Conservation (phyloP, 2,888 invertebrate genomes). For the Calliphora vomitoria region DNA sequence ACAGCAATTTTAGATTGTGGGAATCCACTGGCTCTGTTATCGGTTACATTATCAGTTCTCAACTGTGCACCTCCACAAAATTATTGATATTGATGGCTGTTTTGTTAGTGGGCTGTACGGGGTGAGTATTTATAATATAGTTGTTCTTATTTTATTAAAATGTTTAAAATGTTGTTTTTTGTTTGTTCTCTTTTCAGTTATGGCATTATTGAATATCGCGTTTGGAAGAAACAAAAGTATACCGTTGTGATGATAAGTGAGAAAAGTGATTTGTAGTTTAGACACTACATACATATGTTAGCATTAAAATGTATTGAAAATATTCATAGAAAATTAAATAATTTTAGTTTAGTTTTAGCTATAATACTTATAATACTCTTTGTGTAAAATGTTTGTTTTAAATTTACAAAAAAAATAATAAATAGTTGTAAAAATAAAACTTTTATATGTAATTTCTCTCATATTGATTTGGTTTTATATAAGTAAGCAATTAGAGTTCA, state of each 20-base stretch:
- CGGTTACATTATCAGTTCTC: slow-evolving; percentile 92
- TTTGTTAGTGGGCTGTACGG: slow-evolving; percentile 89
- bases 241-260: slow-evolving; percentile 78
- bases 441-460: too few relatives aligned
- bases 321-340: background rate
- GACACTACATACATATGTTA: background rate
- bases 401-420: background rate
- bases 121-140: slow-evolving; percentile 85
- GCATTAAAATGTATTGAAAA: too few relatives aligned
- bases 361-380: background rate
- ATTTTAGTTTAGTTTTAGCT: background rate
- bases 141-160: background rate
- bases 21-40: slow-evolving; percentile 95
- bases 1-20: slow-evolving; percentile 96
- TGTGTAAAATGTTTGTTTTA: slow-evolving; percentile 27
- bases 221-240: slow-evolving; percentile 79
- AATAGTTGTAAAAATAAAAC: too few relatives aligned
- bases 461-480: too few relatives aligned
- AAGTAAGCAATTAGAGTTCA: too few relatives aligned
- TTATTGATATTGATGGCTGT: slow-evolving; percentile 89
- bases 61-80: slow-evolving; percentile 90
- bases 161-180: background rate
- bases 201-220: slow-evolving; percentile 81
- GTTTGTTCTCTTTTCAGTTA: slow-evolving; percentile 78
- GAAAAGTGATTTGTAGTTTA: slow-evolving; percentile 60